phyloP scores from a whole-genome alignment of 1,140 invertebrate species.

The Metaphire vulgaris region DNA sequence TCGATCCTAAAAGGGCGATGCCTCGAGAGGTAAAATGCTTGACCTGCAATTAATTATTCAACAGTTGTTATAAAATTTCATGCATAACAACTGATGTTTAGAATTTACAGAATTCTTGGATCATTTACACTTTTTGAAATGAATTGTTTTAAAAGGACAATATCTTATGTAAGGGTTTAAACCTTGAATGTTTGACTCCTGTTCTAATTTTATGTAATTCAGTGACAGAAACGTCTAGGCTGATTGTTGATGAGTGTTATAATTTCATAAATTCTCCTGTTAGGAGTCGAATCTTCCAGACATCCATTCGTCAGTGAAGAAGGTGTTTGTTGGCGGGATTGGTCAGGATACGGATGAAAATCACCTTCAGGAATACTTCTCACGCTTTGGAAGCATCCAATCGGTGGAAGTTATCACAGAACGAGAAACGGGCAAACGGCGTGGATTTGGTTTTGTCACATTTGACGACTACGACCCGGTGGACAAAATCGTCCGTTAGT shows the following conservation, averaged over 20 bases:
- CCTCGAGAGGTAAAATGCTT: slow-evolving; percentile 79
- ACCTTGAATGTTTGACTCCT: too few species aligned
- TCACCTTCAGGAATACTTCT: slow-evolving; percentile 27
- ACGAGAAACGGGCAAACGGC: slow-evolving; percentile 74
- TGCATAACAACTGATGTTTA: too few species aligned
- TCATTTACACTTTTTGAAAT: too few species aligned
- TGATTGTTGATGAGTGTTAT: too few species aligned
- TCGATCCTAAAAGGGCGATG: slow-evolving; percentile 94
- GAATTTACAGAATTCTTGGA: too few species aligned
- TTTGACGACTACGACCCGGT: slow-evolving; percentile 95
- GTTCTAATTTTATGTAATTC: too few species aligned
- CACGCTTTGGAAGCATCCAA: slow-evolving; percentile 70
- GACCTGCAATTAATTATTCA: too few species aligned
- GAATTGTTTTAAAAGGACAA: too few species aligned
- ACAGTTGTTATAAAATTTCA: too few species aligned
- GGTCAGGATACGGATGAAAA: slow-evolving; percentile 16
- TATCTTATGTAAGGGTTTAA: too few species aligned
- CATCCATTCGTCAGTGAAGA: slow-evolving; percentile 62
- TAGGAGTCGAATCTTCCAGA: slow-evolving; percentile 81
- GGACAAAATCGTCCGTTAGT: slow-evolving; percentile 60
- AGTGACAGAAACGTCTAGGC: too few species aligned
- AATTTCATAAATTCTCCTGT: too few species aligned
- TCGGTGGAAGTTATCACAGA: slow-evolving; percentile 85
- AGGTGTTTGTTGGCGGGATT: slow-evolving; percentile 84
- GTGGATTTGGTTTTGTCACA: slow-evolving; percentile 90